These are phyloP conservation scores for Tipula unca DNA, from an alignment of 2,888 invertebrate species.

Conservation along the genomic window DNA sequence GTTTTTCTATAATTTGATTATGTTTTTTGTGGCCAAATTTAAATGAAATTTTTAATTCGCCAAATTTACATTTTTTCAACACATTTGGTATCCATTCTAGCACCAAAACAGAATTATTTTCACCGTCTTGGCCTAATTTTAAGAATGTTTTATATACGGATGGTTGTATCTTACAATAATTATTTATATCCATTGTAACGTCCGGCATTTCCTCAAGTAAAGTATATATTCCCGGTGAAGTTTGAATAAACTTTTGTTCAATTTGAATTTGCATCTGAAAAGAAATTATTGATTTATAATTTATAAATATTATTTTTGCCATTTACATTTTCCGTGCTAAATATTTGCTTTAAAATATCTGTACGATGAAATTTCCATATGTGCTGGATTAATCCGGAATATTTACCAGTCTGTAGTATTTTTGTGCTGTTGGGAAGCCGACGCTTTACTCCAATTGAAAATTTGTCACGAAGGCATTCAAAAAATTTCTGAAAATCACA, in stretches of 20 bases:
- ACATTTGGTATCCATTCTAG: conserved; percentile 73
- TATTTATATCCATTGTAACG: not conserved
- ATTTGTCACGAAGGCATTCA: conserved; percentile 60
- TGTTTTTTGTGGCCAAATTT: conserved; percentile 56
- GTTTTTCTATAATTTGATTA: conserved; percentile 22
- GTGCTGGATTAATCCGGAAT: conserved; percentile 59
- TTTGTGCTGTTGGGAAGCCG: conserved; percentile 56
- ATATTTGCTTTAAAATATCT: conserved; percentile 62
- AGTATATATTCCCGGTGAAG: conserved; percentile 50
- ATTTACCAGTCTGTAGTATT: conserved; percentile 52
- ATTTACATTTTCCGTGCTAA: conserved; percentile 54
- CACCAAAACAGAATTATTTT: conserved; percentile 46
- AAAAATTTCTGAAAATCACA: conserved; percentile 50
- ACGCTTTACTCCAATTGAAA: conserved; percentile 55
- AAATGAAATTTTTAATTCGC: conserved; percentile 62
- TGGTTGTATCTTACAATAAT: conserved; percentile 30
- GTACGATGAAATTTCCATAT: conserved; percentile 65
- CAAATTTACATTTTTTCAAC: conserved; percentile 57
- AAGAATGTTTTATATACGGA: conserved; percentile 33
- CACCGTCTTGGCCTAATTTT: conserved; percentile 28
- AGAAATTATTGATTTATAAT: no score
- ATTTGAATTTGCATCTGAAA: conserved; percentile 52
- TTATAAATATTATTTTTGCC: no score
- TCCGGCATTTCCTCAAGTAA: not conserved
- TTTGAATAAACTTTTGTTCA: conserved; percentile 54